These are phyloP conservation scores for Indri indri DNA, from an alignment of 2,113 vertebrate genomes.

Conservation along the genomic window DNA sequence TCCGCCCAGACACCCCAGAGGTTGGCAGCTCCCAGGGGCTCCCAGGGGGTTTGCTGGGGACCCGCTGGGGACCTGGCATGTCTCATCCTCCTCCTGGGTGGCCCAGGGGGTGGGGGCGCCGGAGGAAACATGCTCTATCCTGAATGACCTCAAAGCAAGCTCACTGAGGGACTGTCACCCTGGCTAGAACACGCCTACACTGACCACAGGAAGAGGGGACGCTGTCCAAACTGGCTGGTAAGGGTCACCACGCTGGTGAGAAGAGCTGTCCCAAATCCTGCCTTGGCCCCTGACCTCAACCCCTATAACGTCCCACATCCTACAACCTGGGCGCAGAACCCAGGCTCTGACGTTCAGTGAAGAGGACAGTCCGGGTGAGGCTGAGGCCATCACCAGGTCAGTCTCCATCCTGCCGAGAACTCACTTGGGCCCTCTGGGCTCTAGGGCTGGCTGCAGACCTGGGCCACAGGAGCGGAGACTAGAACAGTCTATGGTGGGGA, in stretches of 20 bases:
- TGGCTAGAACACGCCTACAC: background rate
- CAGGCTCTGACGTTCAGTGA: background rate
- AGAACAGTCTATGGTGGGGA: background rate
- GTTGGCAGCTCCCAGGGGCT: background rate
- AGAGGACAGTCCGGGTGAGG: background rate
- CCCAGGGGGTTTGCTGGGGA: too few relatives aligned
- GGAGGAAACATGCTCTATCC: background rate
- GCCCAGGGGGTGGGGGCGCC: background rate
- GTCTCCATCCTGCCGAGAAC: background rate
- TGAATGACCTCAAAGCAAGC: background rate
- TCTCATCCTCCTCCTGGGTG: background rate
- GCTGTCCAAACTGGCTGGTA: background rate
- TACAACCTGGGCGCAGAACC: background rate
- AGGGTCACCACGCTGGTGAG: background rate
- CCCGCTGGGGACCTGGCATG: background rate
- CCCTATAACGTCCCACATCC: background rate
- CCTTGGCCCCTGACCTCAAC: background rate
- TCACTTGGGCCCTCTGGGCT: background rate
- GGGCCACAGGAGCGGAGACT: background rate
- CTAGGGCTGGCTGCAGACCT: background rate
- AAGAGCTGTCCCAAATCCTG: background rate
- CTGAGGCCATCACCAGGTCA: background rate
- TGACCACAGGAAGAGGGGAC: background rate
- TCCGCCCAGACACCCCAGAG: background rate
- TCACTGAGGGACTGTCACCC: background rate